Conservation (phyloP, 1,140 invertebrate genomes). For the Homalodisca vitripennis region DNA sequence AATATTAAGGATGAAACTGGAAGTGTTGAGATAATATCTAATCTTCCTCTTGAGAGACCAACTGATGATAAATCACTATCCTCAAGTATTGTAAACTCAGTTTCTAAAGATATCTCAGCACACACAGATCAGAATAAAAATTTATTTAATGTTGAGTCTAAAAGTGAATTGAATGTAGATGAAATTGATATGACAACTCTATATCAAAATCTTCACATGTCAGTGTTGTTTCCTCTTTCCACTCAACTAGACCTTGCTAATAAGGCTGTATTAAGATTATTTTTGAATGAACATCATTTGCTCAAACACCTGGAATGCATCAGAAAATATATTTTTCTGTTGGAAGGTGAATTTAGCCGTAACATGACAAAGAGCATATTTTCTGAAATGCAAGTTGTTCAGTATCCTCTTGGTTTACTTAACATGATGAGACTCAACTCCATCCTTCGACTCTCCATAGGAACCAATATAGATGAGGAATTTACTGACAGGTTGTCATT, state of each 20-base stretch:
- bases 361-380: conserved; percentile 66
- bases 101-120: no score
- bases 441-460: background rate
- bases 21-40: no score
- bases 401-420: conserved; percentile 62
- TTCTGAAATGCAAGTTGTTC: conserved; percentile 53
- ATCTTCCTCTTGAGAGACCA: no score
- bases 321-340: conserved; percentile 69
- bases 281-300: conserved; percentile 63
- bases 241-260: conserved; percentile 66
- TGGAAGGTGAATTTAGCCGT: conserved; percentile 73
- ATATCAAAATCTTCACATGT: conserved; percentile 17
- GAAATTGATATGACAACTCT: conserved; percentile 23
- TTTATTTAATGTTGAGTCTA: no score
- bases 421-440: conserved; percentile 47
- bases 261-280: conserved; percentile 67
- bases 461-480: conserved; percentile 55
- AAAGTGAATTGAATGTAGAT: background rate
- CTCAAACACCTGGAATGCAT: conserved; percentile 67
- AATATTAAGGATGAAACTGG: no score
- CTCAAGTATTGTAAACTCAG: no score
- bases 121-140: no score
- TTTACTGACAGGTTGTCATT: conserved; percentile 59
- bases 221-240: conserved; percentile 61
- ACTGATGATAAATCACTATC: no score